Evolutionary conservation across 2,113 vertebrate genomes (phyloP).

Genomic region (Callocephalon fimbriatum): DNA sequence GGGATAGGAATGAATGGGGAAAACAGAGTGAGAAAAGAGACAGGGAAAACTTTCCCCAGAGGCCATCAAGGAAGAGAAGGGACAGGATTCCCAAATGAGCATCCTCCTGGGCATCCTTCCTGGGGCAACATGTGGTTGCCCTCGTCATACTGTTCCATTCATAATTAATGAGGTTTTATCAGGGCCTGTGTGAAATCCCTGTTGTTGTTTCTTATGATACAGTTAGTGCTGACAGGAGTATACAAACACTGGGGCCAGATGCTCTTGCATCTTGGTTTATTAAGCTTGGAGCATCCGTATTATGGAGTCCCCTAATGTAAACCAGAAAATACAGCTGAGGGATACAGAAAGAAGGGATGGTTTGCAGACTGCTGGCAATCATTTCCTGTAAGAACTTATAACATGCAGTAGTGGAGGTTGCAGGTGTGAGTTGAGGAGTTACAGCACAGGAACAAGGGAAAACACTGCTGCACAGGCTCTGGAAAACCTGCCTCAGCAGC

Average conservation of each 20-base stretch:
- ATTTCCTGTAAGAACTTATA: neutral
- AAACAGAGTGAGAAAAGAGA: neutral
- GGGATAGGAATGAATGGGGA: neutral
- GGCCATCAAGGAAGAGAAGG: neutral
- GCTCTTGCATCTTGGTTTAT: fast-evolving
- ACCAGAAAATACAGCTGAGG: neutral
- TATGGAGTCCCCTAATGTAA: neutral
- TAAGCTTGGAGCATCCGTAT: neutral
- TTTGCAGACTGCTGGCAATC: neutral
- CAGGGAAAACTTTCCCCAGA: neutral
- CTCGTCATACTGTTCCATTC: too few relatives aligned
- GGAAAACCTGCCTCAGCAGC: neutral
- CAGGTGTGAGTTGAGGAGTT: neutral
- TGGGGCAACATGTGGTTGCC: neutral
- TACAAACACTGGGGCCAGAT: neutral
- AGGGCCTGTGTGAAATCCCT: neutral
- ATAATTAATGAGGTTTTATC: neutral
- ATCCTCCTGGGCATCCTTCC: neutral
- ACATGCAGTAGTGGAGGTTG: fast-evolving
- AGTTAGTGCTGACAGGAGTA: neutral
- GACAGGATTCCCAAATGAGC: neutral
- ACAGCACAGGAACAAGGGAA: neutral
- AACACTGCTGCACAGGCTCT: neutral
- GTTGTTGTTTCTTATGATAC: neutral
- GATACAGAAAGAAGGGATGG: neutral